Conservation (phyloP, 2,113 vertebrate species). For the Crotalus viridis region DNA sequence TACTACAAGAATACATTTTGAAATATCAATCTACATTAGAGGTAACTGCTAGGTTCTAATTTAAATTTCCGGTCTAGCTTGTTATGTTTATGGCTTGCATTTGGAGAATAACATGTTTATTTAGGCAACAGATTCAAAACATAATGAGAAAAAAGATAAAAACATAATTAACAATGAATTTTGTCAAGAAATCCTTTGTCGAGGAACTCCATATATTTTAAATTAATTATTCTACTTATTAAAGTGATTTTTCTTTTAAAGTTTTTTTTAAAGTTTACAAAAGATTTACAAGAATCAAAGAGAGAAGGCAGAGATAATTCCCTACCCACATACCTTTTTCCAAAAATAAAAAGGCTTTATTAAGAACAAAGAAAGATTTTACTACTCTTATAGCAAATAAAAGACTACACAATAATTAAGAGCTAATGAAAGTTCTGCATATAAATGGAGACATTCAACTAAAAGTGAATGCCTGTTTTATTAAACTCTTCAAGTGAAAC, state of each 20-base stretch:
- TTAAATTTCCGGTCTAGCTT: background rate
- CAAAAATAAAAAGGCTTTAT: background rate
- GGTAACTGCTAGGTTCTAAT: background rate
- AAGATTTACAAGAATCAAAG: background rate
- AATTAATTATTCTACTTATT: background rate
- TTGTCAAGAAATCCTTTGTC: background rate
- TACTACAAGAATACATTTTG: background rate
- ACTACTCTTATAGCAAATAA: background rate
- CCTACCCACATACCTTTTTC: background rate
- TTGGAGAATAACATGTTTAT: background rate
- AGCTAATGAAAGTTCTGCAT: background rate
- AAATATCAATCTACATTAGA: conserved; percentile 2
- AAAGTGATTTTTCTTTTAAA: background rate
- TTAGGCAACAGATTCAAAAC: background rate
- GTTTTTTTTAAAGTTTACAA: background rate
- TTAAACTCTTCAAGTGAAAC: background rate
- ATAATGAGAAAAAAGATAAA: background rate
- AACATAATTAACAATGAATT: background rate
- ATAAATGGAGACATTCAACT: background rate
- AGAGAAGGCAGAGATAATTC: background rate
- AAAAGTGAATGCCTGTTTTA: background rate
- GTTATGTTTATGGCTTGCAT: background rate
- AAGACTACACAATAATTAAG: background rate
- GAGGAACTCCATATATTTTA: background rate
- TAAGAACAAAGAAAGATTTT: background rate